phyloP scores from a whole-genome alignment of 2,888 invertebrate species.

The Drosophila melanosoma region DNA sequence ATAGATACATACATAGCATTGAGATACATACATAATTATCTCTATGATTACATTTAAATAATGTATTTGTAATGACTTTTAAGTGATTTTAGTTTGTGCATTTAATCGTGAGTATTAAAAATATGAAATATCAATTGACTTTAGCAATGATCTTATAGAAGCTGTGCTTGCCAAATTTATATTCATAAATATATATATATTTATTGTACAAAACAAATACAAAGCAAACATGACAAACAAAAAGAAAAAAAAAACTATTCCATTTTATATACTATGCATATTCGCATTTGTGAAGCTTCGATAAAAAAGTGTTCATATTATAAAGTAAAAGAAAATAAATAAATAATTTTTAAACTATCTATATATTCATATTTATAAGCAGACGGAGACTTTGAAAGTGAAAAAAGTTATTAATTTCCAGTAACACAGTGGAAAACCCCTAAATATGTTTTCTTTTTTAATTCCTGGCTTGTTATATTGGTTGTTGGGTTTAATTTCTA shows the following conservation, averaged over 20 bases:
- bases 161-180: conserved; percentile 84
- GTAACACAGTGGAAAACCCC: neutral
- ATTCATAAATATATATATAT: conserved; percentile 46
- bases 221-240: conserved; percentile 68
- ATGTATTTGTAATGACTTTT: conserved; percentile 36
- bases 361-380: neutral
- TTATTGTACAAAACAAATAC: conserved; percentile 62
- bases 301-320: conserved; percentile 67
- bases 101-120: conserved; percentile 49
- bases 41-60: conserved; percentile 40
- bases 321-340: conserved; percentile 14
- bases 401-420: neutral
- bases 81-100: conserved; percentile 58
- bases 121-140: conserved; percentile 29
- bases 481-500: conserved; percentile 39
- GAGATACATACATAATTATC: conserved; percentile 1
- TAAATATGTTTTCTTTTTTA: neutral
- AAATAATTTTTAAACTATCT: neutral
- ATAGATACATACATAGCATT: conserved; percentile 27
- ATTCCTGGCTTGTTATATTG: neutral
- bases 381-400: neutral
- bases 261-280: conserved; percentile 57
- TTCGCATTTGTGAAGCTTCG: conserved; percentile 43
- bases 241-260: conserved; percentile 52
- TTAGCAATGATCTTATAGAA: conserved; percentile 66